Conservation (phyloP, 1,140 invertebrate species). For the Caligus rogercresseyi region DNA sequence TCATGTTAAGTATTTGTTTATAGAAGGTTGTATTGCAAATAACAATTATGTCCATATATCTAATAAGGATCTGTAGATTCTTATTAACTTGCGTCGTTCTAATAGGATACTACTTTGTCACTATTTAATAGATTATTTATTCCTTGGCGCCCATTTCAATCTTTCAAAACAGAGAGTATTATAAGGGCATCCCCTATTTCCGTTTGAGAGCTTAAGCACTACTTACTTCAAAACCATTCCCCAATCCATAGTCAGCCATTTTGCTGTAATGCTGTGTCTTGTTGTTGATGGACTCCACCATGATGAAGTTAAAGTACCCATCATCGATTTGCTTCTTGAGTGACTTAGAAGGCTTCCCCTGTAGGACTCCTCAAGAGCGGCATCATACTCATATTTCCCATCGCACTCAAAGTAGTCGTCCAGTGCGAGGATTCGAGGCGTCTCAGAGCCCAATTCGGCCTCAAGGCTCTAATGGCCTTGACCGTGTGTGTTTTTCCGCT, state of each 20-base stretch:
- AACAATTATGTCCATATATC: too few relatives aligned
- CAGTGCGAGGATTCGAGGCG: constrained; percentile 70
- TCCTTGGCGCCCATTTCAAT: too few relatives aligned
- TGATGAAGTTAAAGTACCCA: constrained; percentile 79
- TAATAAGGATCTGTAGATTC: too few relatives aligned
- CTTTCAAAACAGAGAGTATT: too few relatives aligned
- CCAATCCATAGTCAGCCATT: constrained; percentile 68
- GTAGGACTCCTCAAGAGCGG: constrained; percentile 60
- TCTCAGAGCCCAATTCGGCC: constrained; percentile 51
- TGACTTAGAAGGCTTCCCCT: constrained; percentile 62
- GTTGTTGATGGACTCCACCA: constrained; percentile 35
- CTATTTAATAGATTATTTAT: too few relatives aligned
- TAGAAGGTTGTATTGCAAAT: too few relatives aligned
- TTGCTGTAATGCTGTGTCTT: constrained; percentile 48
- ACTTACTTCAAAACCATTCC: constrained; percentile 64
- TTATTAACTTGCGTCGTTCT: too few relatives aligned
- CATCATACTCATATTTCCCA: constrained; percentile 67
- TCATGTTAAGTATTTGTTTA: too few relatives aligned
- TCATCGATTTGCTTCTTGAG: constrained; percentile 81
- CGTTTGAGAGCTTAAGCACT: not conserved
- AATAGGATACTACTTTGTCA: too few relatives aligned
- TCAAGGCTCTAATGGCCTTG: constrained; percentile 50
- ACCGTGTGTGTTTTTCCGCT: constrained; percentile 75
- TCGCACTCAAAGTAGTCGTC: constrained; percentile 66
- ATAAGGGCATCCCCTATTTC: not conserved